phyloP scores from a whole-genome alignment of 2,888 invertebrate genomes.

The Andrena bucephala region DNA sequence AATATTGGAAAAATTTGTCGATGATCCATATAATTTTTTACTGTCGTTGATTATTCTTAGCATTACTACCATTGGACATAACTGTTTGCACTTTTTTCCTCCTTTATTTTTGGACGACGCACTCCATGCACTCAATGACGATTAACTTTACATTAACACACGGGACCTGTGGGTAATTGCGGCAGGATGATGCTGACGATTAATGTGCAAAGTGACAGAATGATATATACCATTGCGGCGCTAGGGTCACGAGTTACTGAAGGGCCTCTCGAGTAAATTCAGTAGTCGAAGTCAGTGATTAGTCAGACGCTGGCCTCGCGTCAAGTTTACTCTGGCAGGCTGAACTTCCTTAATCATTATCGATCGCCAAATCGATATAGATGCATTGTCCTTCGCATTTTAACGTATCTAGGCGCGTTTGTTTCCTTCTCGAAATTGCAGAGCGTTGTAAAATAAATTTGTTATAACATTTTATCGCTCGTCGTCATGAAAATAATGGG shows the following conservation, averaged over 20 bases:
- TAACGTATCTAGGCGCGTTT: neutral
- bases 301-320: slow-evolving; percentile 52
- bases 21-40: too few species aligned
- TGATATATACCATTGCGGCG: slow-evolving; percentile 38
- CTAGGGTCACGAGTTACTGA: slow-evolving; percentile 42
- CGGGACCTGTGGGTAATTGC: neutral
- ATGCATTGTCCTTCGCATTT: neutral
- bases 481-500: too few species aligned
- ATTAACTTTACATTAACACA: slow-evolving; percentile 4
- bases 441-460: too few species aligned
- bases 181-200: slow-evolving; percentile 9
- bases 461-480: too few species aligned
- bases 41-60: too few species aligned
- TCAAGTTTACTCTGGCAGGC: slow-evolving; percentile 42
- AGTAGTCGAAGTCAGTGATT: slow-evolving; percentile 65
- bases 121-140: neutral
- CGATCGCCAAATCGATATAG: slow-evolving; percentile 26
- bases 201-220: slow-evolving; percentile 35
- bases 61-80: too few species aligned
- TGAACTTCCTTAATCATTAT: slow-evolving; percentile 54
- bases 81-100: too few species aligned
- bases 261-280: slow-evolving; percentile 42
- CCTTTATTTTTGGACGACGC: neutral
- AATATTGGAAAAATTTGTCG: too few species aligned
- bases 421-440: too few species aligned